phyloP scores from a whole-genome alignment of 2,797 vertebrate species.

The Spea hammondii region DNA sequence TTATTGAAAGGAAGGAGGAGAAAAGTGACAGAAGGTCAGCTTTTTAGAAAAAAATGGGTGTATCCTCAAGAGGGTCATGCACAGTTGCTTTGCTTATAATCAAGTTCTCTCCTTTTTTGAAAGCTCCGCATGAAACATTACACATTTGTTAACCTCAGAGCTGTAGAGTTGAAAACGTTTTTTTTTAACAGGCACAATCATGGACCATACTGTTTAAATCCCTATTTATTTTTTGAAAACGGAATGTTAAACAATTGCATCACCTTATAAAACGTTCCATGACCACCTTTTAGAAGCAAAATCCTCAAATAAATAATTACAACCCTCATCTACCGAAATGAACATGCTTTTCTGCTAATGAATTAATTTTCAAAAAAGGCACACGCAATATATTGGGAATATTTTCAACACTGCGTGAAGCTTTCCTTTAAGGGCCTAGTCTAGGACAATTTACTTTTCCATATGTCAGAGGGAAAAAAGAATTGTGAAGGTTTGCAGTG shows the following conservation, averaged over 20 bases:
- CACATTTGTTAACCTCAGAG: conserved; percentile 41
- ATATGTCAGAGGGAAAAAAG: conserved; percentile 61
- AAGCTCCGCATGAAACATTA: conserved; percentile 49
- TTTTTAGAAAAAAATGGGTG: conserved; percentile 65
- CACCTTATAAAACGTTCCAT: background rate
- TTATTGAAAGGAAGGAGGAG: conserved; percentile 73
- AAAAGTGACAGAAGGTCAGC: conserved; percentile 72
- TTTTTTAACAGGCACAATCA: conserved; percentile 5
- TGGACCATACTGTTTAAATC: conserved; percentile 23
- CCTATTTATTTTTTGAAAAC: background rate
- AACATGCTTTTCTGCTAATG: conserved; percentile 53
- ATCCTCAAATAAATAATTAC: conserved; percentile 28
- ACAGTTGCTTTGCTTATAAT: conserved; percentile 60
- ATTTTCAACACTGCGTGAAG: conserved; percentile 53
- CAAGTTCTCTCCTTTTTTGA: conserved; percentile 55
- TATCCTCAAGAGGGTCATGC: conserved; percentile 63
- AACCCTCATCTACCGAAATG: conserved; percentile 37
- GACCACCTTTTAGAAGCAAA: background rate
- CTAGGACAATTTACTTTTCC: conserved; percentile 65
- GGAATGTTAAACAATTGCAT: conserved; percentile 11
- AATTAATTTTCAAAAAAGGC: conserved; percentile 61
- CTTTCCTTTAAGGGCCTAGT: conserved; percentile 61
- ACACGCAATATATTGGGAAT: conserved; percentile 57
- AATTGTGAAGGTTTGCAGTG: conserved; percentile 68
- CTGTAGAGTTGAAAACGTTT: conserved; percentile 32